Evolutionary conservation across 2,797 vertebrate species (phyloP).

Genomic region (Cossypha caffra): DNA sequence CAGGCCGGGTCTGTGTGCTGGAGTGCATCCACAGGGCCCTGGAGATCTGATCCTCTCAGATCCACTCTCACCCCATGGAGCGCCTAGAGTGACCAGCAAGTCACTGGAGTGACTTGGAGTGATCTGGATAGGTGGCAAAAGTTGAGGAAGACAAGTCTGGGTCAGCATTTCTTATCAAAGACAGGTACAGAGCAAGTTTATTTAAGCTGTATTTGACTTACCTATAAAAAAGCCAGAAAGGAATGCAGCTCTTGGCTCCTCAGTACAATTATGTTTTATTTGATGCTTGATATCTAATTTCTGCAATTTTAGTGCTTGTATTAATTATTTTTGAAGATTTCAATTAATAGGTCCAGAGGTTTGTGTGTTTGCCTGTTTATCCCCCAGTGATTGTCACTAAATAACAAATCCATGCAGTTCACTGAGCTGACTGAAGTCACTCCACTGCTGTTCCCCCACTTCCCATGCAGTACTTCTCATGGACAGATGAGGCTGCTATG

Average conservation of each 20-base stretch:
- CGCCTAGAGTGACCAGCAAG: rapidly evolving
- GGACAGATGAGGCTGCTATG: conserved; percentile 33
- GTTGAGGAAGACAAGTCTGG: too few species aligned
- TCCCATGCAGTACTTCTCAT: background rate
- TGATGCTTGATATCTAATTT: background rate
- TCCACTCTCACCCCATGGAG: background rate
- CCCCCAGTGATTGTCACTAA: background rate
- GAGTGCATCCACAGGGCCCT: rapidly evolving
- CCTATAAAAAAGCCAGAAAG: background rate
- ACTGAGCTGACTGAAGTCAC: background rate
- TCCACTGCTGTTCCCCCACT: background rate
- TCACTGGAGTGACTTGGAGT: too few species aligned
- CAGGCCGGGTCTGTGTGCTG: too few species aligned
- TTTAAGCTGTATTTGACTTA: background rate
- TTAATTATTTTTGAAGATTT: background rate
- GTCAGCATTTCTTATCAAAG: background rate
- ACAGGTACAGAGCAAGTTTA: background rate
- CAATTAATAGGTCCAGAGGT: rapidly evolving
- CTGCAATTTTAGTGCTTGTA: background rate
- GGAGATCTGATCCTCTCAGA: background rate
- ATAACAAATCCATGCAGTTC: rapidly evolving
- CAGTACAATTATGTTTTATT: background rate
- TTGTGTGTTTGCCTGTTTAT: background rate
- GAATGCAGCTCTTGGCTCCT: background rate
- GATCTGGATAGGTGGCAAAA: background rate